Evolutionary conservation across 2,888 invertebrate genomes (phyloP), one percentile per base, ranked within the genome.

Genomic region (Thera obeliscata): DNA sequence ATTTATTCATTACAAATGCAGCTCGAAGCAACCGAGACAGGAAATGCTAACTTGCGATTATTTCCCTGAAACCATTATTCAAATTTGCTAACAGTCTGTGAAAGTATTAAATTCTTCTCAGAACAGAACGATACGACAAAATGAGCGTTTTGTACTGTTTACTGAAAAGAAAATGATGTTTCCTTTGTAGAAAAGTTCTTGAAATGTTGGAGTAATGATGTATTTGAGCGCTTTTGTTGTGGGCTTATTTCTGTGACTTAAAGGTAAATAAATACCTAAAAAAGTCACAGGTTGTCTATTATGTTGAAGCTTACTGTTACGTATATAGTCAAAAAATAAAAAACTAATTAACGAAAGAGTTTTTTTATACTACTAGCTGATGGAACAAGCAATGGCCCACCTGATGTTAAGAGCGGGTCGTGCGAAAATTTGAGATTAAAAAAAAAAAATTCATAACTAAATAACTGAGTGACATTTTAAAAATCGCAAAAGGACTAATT

Each of bases 101-200:
- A 58, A 71, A 70, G 75, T 73, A 75, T 75, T 75, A 75, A 75
- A 74, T 74, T 74, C 74, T 72, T 75, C 70, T 75, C 71, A 74
- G 70, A 65, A 65, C 61, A 61, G 67, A 41, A 65, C 67, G 67
- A 63, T 70, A 66, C 65, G 49, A 65, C 64, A 61, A 69, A 71
- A 69, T 55, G 50, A 55, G 63, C 56, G 64, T 70, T 72, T 67
- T 69, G 57, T 67, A 50, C 63, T 66, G 67, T 66, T 70, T 72
- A 69, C 63, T 59, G 62, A 35, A 48, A 61, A 35, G 61, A 59
- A 64, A 65, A 62, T 62, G 66, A 48, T 11, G 59, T 54, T 59
- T 62, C 46, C 38, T 62, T 58, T 8, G 33, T 8, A 52, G 58
- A 38, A 46, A 60, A 56, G n/a, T 62, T 67, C 9, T 56, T 50